Evolutionary conservation across 2,888 invertebrate species (phyloP), one percentile per base, ranked within the genome.

Genomic region (Agriopis marginaria): DNA sequence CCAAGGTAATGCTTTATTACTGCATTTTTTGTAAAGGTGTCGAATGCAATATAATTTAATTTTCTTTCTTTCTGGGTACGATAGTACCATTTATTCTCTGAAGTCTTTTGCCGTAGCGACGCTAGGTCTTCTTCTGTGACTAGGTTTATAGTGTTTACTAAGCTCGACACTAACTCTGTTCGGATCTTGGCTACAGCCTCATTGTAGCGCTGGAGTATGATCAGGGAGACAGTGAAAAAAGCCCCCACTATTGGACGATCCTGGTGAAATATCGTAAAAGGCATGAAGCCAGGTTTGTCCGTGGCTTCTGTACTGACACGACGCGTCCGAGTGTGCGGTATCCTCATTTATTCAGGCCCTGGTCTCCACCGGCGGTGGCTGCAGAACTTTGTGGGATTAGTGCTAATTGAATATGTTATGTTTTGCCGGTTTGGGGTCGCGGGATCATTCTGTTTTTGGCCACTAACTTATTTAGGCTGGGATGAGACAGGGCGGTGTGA

Each of bases 291-390:
- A 40, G n/a, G 0, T 47, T 40, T 45, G 45, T n/a, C 45, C 45
- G 12, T 12, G 58, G 1, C 39, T 63, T 7, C 6, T n/a, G 9
- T 47, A 58, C 68, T 68, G 56, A 14, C 49, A 44, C 17, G 50
- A 32, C n/a, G 2, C 10, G 17, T 8, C 45, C 51, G 40, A 40
- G 32, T 56, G 53, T 83, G 82, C 83, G 82, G 81, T 76, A 71
- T 80, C 73, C 80, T 90, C 85, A 90, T 82, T 90, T 90, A 90
- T 90, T 90, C 88, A 90, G 66, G 65, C 60, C 61, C 76, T 66
- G 71, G 61, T 62, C 69, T 76, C 73, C 75, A 5, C 54, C 56
- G 45, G 17, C 83, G 65, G 61, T 78, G 82, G 82, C 83, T 86
- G 81, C 84, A 83, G 81, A 64, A 74, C 72, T 64, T 70, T 67